Conservation (phyloP, 2,113 vertebrate species). For the Eclectus roratus region DNA sequence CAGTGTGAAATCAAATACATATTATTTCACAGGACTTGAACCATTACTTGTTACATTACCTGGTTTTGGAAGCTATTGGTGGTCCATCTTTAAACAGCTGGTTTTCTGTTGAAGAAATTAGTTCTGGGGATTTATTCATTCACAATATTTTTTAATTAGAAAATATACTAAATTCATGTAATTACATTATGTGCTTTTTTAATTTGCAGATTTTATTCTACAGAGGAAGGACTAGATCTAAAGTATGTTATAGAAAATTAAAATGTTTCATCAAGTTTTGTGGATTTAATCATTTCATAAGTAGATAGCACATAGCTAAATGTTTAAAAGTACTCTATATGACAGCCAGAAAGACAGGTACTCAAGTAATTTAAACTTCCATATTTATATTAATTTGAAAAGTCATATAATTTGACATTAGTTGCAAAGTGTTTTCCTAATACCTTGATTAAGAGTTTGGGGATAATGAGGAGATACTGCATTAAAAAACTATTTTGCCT, state of each 20-base stretch:
- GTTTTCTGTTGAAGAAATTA: background rate
- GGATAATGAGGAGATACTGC: fast-evolving
- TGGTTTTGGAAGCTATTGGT: background rate
- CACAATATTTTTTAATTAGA: background rate
- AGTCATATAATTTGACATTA: background rate
- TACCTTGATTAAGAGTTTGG: fast-evolving
- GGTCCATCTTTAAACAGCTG: background rate
- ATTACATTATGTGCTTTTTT: background rate
- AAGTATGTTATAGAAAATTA: background rate
- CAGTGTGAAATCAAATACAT: constrained; percentile 43
- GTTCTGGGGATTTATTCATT: fast-evolving
- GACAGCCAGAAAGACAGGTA: background rate
- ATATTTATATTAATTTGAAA: background rate
- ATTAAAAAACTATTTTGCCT: background rate
- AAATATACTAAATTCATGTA: background rate
- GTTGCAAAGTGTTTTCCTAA: background rate
- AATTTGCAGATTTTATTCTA: background rate
- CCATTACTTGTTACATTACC: background rate
- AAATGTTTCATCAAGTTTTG: background rate
- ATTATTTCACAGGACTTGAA: constrained; percentile 26
- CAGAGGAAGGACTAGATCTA: background rate
- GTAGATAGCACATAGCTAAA: background rate
- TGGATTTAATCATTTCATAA: background rate
- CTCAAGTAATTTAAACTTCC: background rate
- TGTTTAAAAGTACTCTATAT: background rate